These are phyloP conservation scores for Aethes cnicana DNA, from an alignment of 2,888 invertebrate species.

Conservation along the genomic window DNA sequence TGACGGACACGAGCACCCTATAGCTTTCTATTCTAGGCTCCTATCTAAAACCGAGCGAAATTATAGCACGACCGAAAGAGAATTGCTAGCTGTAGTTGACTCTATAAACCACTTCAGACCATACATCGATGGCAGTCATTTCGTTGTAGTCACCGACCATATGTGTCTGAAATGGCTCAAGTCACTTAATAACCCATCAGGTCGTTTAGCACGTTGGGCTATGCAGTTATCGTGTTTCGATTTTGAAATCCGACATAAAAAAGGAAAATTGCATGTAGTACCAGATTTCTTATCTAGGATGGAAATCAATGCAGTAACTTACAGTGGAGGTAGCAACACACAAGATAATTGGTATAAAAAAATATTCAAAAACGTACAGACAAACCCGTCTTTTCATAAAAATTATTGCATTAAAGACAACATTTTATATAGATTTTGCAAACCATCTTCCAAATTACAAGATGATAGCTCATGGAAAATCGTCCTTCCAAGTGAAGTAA, in stretches of 20 bases:
- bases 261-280: not conserved
- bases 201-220: constrained; percentile 7
- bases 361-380: no score
- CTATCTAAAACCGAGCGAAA: not conserved
- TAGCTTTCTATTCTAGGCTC: not conserved
- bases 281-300: not conserved
- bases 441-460: not conserved
- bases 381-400: not conserved
- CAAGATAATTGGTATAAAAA: not conserved
- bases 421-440: not conserved
- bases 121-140: constrained; percentile 11
- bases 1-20: not conserved
- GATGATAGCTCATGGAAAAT: not conserved
- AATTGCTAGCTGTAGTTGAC: constrained; percentile 6
- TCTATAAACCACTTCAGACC: constrained; percentile 10
- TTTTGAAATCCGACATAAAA: not conserved
- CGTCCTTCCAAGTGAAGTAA: not conserved
- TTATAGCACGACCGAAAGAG: constrained; percentile 8
- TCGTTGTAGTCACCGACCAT: constrained; percentile 5
- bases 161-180: not conserved
- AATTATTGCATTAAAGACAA: not conserved
- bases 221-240: not conserved
- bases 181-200: not conserved
- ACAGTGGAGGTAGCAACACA: not conserved
- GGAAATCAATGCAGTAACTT: not conserved